Base-by-base conservation (phyloP, 2,888 invertebrate genomes). In the Dryobota labecula region DNA sequence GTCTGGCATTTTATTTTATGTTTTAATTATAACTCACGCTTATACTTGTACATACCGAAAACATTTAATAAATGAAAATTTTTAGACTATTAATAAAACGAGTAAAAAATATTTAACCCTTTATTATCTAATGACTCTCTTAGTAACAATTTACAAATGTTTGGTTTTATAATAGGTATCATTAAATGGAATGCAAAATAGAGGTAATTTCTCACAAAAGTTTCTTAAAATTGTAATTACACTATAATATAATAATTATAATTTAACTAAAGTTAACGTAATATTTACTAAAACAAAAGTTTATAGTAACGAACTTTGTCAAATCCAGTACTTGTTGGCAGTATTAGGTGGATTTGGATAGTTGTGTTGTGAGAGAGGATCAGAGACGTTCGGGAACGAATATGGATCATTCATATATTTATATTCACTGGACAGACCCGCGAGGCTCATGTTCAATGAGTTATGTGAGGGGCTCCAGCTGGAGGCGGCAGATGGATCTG, bases 381-480 rank as follows among this genome's bases (percentile, higher is more conserved):
- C 96, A 49, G 92, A 84, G 69, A 96, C 93, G 78, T 93, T 96
- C 1, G 96, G 92, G 77, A 96, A 96, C 2, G 95, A 89, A 84
- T 96, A 96, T 1, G 96, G 95, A 84, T 96, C 96, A 71, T 95
- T 94, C 93, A 96, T 96, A 80, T 96, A 96, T 79, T 96, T 96
- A 77, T 96, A 96, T 82, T 96, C 96, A 86, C 94, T 94, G 18
- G 96, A 93, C 43, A 96, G 85, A 6, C 96, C 95, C 41, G 94
- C 91, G 38, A 96, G 88, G 82, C 95, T 95, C 95, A 96, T 96
- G 75, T 96, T 96, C 53, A 96, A 86, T 20, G 96, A 93, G 81
- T 93, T 94, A 70, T 96, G 95, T 6, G 96, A 94, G 8, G 96
- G 94, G 84, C 94, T 96, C 96, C 96, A 96, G 84, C 96, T 97